A percentile compares a stretch with the other conserved stretches of the same genome.
These are phyloP conservation scores for Lepilemur septentrionalis DNA, from an alignment of 2,797 vertebrate genomes.

Conservation along the genomic window DNA sequence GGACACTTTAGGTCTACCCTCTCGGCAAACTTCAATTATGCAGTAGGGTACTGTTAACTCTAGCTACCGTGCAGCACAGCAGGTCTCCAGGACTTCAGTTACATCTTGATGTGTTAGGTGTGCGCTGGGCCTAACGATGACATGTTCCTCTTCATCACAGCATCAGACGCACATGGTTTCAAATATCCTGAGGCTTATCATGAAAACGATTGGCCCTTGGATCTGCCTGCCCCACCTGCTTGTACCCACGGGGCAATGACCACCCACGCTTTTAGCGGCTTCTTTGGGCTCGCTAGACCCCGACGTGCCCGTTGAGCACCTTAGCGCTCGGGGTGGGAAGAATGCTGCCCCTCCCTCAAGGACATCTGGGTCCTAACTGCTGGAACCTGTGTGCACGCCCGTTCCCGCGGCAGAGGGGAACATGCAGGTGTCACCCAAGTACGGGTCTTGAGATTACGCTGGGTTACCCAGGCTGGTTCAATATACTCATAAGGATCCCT, in stretches of 20 bases:
- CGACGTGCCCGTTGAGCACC: too few relatives aligned
- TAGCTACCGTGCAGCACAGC: too few relatives aligned
- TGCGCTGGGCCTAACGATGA: background rate
- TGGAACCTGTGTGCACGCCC: too few relatives aligned
- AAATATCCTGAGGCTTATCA: background rate
- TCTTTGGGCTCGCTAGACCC: too few relatives aligned
- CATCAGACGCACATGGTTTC: background rate
- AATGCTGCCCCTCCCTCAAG: background rate
- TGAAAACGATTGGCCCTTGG: background rate
- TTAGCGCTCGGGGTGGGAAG: background rate
- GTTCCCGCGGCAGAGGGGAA: background rate
- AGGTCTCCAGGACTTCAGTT: background rate
- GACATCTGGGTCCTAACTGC: background rate
- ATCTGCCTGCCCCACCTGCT: background rate
- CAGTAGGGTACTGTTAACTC: background rate
- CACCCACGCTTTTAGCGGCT: background rate
- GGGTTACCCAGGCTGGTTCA: too few relatives aligned
- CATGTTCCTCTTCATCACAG: background rate
- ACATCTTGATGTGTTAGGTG: background rate
- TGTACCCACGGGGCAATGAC: background rate
- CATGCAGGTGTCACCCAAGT: background rate
- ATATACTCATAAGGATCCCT: background rate
- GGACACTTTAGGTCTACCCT: background rate
- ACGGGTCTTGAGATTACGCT: background rate
- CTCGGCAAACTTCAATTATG: background rate